These are phyloP conservation scores for Circaetus gallicus DNA, from an alignment of 2,113 vertebrate species.

Conservation along the genomic window DNA sequence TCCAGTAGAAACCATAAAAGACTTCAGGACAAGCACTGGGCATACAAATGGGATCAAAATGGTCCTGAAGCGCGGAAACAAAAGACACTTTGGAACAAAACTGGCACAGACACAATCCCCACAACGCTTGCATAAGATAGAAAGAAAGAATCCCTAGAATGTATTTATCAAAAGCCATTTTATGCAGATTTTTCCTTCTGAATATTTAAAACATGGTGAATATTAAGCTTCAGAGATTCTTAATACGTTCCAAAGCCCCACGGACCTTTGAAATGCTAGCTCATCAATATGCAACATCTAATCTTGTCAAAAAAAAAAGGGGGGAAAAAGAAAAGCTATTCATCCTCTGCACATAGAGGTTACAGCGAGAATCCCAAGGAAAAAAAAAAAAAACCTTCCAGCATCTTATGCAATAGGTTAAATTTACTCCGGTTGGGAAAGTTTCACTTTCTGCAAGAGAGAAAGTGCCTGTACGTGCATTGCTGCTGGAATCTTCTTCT, in stretches of 20 bases:
- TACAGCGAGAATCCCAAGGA: background rate
- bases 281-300: constrained; percentile 67
- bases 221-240: constrained; percentile 61
- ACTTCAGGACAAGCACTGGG: background rate
- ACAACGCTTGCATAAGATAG: background rate
- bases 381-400: background rate
- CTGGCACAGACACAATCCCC: constrained; percentile 29
- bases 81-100: constrained; percentile 9
- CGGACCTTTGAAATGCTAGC: constrained; percentile 54
- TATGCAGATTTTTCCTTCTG: constrained; percentile 57
- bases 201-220: constrained; percentile 51
- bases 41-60: background rate
- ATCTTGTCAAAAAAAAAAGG: background rate
- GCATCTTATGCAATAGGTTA: constrained; percentile 60
- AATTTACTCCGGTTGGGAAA: constrained; percentile 38
- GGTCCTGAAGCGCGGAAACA: background rate
- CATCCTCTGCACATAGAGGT: constrained; percentile 14
- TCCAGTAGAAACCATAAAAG: background rate
- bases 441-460: constrained; percentile 57
- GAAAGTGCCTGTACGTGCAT: constrained; percentile 31
- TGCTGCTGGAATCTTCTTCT: constrained; percentile 50
- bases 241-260: constrained; percentile 26
- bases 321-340: background rate
- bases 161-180: constrained; percentile 59
- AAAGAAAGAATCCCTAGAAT: constrained; percentile 23